Evolutionary conservation across 2,888 invertebrate genomes (phyloP), one percentile per base, ranked within the genome.

Genomic region (Biston betularia): DNA sequence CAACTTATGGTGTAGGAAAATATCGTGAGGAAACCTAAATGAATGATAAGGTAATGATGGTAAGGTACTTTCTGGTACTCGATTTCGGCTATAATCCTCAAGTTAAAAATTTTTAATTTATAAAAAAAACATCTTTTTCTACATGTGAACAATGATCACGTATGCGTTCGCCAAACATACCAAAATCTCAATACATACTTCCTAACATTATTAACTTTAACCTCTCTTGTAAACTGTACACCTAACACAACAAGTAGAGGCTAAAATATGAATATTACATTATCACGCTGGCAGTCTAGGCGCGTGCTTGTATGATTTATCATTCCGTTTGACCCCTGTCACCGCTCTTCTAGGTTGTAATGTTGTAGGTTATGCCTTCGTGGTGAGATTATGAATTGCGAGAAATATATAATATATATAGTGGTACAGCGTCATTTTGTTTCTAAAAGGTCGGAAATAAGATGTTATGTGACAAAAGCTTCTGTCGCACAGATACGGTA

Each of bases 311-410:
- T 59, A 73, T 80, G 75, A 85, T 86, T 80, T 83, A 77, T 74
- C 77, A 85, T 84, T 84, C 84, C 70, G 77, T 85, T 85, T 83
- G 82, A 81, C 77, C 76, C 73, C 62, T 71, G 74, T 73, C 79
- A 71, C 68, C 73, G 63, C 60, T 65, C 62, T 72, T 60, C 64
- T 49, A 63, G 56, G 42, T 57, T 45, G 34, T 63, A 34, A 40
- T 49, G 63, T 58, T 48, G 53, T 49, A 58, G 63, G 59, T 62
- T 62, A 63, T 44, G 52, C 44, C 40, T 57, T n/a, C 62, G 55
- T 46, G 58, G 58, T 12, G 42, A 54, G 54, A 59, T 62, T 62
- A 58, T 44, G 45, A 62, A 62, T 46, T 14, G 48, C n/a, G 49
- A 33, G 24, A 40, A 53, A 52, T 57, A 53, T n/a, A n/a, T n/a